These are phyloP conservation scores for Indicator indicator DNA, from an alignment of 2,113 vertebrate species.

Conservation along the genomic window DNA sequence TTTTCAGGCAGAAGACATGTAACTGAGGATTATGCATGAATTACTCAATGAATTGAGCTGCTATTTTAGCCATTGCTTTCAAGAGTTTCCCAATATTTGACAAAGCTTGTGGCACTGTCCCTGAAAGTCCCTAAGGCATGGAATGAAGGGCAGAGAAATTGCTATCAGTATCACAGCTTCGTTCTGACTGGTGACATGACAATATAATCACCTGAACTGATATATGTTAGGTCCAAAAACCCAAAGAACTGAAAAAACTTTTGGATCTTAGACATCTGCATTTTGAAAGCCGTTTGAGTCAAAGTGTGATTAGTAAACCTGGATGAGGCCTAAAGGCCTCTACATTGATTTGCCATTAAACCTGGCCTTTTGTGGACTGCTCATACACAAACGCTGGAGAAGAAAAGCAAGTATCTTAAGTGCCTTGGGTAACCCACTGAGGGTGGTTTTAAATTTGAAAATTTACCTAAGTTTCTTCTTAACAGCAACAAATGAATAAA, in stretches of 20 bases:
- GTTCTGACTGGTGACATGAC: not conserved
- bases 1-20: not conserved
- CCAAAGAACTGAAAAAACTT: not conserved
- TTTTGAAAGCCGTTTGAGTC: not conserved
- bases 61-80: not conserved
- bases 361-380: not conserved
- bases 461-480: not conserved
- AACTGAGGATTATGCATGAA: not conserved
- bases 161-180: not conserved
- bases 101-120: not conserved
- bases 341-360: not conserved
- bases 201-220: not conserved
- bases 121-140: not conserved
- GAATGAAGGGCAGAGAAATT: not conserved
- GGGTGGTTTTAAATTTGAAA: not conserved
- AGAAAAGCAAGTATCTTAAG: not conserved
- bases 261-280: not conserved
- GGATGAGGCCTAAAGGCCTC: not conserved
- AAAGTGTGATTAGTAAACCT: not conserved
- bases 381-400: not conserved
- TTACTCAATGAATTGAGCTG: not conserved
- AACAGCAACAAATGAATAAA: not conserved
- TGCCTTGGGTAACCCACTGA: not conserved
- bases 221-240: not conserved
- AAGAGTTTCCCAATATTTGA: not conserved